These are phyloP conservation scores for Diadophis punctatus DNA, from an alignment of 2,113 vertebrate species.

Conservation along the genomic window DNA sequence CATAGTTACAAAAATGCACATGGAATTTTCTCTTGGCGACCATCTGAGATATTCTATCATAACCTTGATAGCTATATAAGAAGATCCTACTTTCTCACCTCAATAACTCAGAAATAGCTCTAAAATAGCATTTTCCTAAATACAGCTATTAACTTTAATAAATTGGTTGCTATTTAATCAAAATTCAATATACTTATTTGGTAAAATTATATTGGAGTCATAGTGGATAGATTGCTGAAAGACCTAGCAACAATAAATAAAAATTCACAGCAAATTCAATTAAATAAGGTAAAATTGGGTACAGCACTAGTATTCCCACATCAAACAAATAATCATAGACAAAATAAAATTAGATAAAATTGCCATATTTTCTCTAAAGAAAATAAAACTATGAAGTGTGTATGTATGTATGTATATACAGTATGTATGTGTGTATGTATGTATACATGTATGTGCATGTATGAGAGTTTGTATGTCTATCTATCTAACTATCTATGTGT, in stretches of 20 bases:
- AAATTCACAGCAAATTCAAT: neutral
- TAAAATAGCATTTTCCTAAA: neutral
- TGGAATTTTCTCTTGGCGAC: neutral
- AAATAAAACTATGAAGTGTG: neutral
- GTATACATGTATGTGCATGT: too few relatives aligned
- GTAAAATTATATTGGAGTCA: neutral
- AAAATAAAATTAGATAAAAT: neutral
- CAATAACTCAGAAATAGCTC: neutral
- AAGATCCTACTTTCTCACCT: neutral
- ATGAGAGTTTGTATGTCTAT: too few relatives aligned
- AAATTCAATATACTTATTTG: neutral
- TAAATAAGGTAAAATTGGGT: neutral
- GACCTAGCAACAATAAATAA: neutral
- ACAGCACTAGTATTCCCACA: neutral
- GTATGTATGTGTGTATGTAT: too few relatives aligned
- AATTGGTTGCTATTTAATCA: neutral
- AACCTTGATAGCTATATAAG: neutral
- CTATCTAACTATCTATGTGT: too few relatives aligned
- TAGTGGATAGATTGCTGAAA: neutral
- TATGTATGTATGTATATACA: too few relatives aligned
- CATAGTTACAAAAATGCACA: neutral
- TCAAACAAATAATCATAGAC: neutral
- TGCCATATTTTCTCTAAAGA: neutral
- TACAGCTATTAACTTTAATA: neutral
- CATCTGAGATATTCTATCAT: neutral